Evolutionary conservation across 2,113 vertebrate genomes (phyloP).

Genomic region (Tragelaphus imberbis): DNA sequence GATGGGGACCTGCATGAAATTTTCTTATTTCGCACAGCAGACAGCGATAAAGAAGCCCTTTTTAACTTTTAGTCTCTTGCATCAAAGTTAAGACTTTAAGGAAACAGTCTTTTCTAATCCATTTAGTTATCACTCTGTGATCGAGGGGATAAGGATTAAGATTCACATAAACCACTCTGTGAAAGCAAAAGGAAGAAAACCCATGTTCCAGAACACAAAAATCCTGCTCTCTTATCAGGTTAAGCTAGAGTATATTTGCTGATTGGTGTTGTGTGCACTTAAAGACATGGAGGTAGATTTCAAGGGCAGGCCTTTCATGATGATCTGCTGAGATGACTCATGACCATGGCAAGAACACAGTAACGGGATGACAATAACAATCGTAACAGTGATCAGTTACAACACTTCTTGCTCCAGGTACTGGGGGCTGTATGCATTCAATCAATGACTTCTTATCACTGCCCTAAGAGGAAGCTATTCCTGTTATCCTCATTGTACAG

Average conservation of each 20-base stretch:
- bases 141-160: background rate
- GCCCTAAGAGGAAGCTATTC: background rate
- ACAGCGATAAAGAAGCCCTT: background rate
- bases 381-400: background rate
- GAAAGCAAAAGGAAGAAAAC: background rate
- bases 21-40: background rate
- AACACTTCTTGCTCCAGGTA: background rate
- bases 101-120: background rate
- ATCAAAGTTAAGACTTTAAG: background rate
- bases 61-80: background rate
- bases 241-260: background rate
- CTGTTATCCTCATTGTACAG: background rate
- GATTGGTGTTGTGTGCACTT: rapidly evolving
- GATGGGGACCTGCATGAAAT: background rate
- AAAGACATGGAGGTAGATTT: background rate
- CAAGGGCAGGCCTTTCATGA: background rate
- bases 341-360: background rate
- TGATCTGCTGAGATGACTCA: background rate
- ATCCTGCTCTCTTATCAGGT: background rate
- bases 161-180: background rate
- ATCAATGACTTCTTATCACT: background rate
- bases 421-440: rapidly evolving
- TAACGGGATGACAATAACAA: background rate
- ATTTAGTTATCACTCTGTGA: background rate
- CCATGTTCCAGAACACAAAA: background rate